Conservation (phyloP, 2,888 invertebrate species). For the Drosophila peninsularis region DNA sequence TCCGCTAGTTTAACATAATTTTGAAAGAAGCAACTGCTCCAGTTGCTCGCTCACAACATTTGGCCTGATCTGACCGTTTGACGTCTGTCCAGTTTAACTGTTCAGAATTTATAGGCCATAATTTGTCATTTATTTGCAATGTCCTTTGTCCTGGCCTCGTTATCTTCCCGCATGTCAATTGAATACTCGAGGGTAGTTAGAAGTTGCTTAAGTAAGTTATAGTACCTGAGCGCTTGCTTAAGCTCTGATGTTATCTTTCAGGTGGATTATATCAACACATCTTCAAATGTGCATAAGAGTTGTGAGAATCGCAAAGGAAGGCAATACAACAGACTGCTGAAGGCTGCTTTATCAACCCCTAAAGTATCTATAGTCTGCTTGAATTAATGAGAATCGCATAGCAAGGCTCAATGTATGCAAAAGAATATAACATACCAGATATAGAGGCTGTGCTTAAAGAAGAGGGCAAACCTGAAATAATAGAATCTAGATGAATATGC, state of each 20-base stretch:
- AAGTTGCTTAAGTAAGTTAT: neutral
- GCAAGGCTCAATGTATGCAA: neutral
- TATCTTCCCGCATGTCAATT: neutral
- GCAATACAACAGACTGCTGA: neutral
- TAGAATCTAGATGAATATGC: neutral
- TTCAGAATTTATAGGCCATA: slow-evolving; percentile 63
- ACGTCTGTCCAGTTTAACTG: slow-evolving; percentile 42
- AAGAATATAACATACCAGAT: too few species aligned
- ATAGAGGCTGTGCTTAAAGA: too few species aligned
- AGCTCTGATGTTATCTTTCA: neutral
- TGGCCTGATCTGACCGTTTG: slow-evolving; percentile 56
- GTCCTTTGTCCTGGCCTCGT: neutral
- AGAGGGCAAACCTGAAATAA: neutral
- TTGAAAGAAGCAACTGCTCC: slow-evolving; percentile 62
- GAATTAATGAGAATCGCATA: neutral
- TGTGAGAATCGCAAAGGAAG: neutral
- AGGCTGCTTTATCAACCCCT: neutral
- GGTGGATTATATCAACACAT: neutral
- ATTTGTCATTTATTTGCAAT: slow-evolving; percentile 73
- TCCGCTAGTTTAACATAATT: slow-evolving; percentile 69
- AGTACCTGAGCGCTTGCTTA: slow-evolving; percentile 1
- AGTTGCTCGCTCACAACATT: slow-evolving; percentile 45
- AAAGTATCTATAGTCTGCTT: neutral
- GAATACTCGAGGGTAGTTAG: slow-evolving; percentile 5
- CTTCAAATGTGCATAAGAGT: neutral